Evolutionary conservation across 92 coral and sea anemone species (phyloP).

Genomic region (Muricea muricata): DNA sequence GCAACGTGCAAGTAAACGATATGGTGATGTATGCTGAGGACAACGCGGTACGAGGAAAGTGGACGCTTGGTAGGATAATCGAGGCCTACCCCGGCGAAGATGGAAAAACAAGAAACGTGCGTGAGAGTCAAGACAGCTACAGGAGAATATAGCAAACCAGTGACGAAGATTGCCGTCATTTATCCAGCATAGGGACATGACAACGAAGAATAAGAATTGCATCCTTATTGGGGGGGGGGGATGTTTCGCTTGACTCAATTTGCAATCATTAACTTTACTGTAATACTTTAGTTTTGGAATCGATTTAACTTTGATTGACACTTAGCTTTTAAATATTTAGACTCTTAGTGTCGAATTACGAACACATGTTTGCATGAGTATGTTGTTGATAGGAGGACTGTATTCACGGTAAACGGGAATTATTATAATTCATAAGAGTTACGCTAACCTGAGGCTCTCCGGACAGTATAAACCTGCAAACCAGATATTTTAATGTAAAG

Average conservation of each 20-base stretch:
- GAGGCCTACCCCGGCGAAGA: slow-evolving; percentile 42
- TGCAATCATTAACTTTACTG: too few species aligned
- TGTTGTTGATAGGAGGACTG: too few species aligned
- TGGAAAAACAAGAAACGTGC: slow-evolving; percentile 37
- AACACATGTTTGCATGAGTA: too few species aligned
- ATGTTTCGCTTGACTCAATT: neutral
- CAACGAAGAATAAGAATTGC: neutral
- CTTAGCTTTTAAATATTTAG: too few species aligned
- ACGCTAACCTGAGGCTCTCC: too few species aligned
- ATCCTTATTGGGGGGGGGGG: neutral
- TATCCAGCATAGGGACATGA: slow-evolving; percentile 45
- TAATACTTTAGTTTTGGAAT: too few species aligned
- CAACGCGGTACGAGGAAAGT: slow-evolving; percentile 53
- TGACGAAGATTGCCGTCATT: slow-evolving; percentile 50
- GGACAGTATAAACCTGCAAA: too few species aligned
- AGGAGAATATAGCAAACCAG: slow-evolving; percentile 39
- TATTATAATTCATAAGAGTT: too few species aligned
- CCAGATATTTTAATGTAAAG: too few species aligned
- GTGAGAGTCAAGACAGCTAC: slow-evolving; percentile 29
- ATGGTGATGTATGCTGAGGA: slow-evolving; percentile 46
- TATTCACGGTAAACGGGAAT: too few species aligned
- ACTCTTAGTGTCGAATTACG: too few species aligned
- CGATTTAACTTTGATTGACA: too few species aligned
- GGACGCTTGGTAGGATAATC: slow-evolving; percentile 50
- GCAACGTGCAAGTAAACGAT: slow-evolving; percentile 56